Percentiles rank a stretch among this genome's conserved stretches.
phyloP scores from a whole-genome alignment of 2,113 vertebrate genomes.

The Marmota flaviventris region DNA sequence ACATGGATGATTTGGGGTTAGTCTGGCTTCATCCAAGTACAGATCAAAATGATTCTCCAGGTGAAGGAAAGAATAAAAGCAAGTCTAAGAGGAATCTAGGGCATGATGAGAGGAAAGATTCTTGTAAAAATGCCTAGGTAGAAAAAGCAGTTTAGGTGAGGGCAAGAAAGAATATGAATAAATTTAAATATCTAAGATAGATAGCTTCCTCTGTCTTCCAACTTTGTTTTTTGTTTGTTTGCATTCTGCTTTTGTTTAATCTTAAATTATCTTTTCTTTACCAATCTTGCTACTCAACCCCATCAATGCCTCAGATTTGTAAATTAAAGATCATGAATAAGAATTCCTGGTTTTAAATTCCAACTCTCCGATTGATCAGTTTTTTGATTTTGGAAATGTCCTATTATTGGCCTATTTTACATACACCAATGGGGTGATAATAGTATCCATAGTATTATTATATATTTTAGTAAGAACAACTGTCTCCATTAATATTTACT shows the following conservation, averaged over 20 bases:
- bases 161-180: not conserved
- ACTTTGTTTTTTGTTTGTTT: not conserved
- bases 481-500: slow-evolving; percentile 19
- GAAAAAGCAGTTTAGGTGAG: not conserved
- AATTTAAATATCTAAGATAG: not conserved
- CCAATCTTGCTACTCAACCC: not conserved
- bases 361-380: not conserved
- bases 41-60: not conserved
- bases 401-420: not conserved
- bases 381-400: not conserved
- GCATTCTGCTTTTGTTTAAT: not conserved
- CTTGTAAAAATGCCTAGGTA: not conserved
- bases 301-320: not conserved
- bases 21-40: not conserved
- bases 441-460: not conserved
- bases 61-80: not conserved
- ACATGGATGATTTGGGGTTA: not conserved
- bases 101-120: not conserved
- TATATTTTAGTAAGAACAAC: slow-evolving; percentile 8
- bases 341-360: slow-evolving; percentile 4
- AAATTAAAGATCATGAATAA: slow-evolving; percentile 1
- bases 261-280: not conserved
- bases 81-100: not conserved
- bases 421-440: not conserved
- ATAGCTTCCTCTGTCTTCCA: not conserved